Base-by-base conservation (phyloP, 2,888 invertebrate species). In the Rapana venosa region DNA sequence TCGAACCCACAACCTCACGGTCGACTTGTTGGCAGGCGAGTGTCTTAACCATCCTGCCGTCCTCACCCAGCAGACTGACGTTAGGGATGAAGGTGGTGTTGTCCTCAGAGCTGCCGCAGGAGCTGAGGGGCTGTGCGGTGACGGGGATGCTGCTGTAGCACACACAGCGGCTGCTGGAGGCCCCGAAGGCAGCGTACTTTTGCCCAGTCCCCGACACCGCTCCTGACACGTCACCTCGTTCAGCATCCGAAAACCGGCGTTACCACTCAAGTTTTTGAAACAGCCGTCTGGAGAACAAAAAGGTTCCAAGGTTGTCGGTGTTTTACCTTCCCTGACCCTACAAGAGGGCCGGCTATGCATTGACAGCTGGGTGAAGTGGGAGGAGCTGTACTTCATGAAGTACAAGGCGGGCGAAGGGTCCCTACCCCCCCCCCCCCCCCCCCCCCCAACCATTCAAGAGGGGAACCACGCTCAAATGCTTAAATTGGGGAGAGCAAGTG, bases 241-340 rank as follows among this genome's bases (percentile, higher is more conserved):
- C 1, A 86, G 58, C 32, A 35, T 13, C 22, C n/a, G 15, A 22
- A 86, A 86, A 20, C 20, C 6, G 22, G 15, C 66, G 5, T 30
- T 22, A 1, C 0, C 6, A 35, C 2, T n/a, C 86, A 86, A 35
- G 32, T 86, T 61, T 15, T 30, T 58, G 35, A 86, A 86, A 20
- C 86, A 86, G 17, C 86, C 86, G 32, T 86, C 86, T 86, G 66
- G 58, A 58, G 30, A 58, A 4, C 47, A 11, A 81, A 32, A 77
- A 77, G 15, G n/a, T 22, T 77, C n/a, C 77, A 20, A 11, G 22
- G 77, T 77, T 1, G 77, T 74, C n/a, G 22, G 5, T 20, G 15
- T 26, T 74, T 74, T 74, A n/a, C n/a, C n/a, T n/a, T n/a, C n/a
- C n/a, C n/a, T n/a, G n/a, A n/a, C n/a, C n/a, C n/a, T n/a, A n/a